A percentile compares a stretch with the other conserved stretches of the same genome.
Conservation (phyloP, 92 coral and sea anemone genomes). For the Palythoa grandiflora region DNA sequence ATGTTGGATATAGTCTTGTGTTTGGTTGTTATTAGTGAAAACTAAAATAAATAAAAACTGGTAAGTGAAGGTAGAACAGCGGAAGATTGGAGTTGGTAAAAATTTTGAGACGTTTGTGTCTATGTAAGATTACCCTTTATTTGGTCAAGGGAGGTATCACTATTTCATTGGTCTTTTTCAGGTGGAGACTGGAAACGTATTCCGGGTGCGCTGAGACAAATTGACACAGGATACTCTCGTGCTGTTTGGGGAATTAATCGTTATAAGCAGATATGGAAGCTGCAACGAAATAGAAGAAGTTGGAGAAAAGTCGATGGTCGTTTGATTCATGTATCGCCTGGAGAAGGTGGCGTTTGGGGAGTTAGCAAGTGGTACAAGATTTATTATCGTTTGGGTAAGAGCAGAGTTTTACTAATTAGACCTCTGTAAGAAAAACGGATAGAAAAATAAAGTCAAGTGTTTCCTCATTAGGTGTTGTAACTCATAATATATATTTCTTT, state of each 20-base stretch:
- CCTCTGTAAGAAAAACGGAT: no score
- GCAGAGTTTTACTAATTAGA: no score
- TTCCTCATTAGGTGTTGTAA: no score
- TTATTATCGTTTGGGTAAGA: constrained; percentile 21
- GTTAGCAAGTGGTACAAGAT: background rate
- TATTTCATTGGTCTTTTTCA: background rate
- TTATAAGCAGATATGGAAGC: constrained; percentile 21
- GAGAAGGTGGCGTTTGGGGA: constrained; percentile 47
- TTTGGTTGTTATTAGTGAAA: no score
- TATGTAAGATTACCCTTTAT: no score
- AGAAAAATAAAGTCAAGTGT: no score
- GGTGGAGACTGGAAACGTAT: background rate
- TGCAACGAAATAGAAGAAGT: constrained; percentile 21
- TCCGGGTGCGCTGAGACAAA: background rate
- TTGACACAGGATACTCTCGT: constrained; percentile 36
- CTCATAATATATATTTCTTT: background rate
- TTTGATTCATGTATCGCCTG: constrained; percentile 37
- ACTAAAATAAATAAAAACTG: no score
- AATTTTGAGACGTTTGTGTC: no score
- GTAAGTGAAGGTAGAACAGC: no score
- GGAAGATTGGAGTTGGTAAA: no score
- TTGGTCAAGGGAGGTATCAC: no score
- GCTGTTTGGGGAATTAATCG: constrained; percentile 46
- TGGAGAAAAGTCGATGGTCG: constrained; percentile 32
- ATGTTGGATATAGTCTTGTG: no score